Evolutionary conservation across 2,888 invertebrate species (phyloP).

Genomic region (Agriopis aurantiaria): DNA sequence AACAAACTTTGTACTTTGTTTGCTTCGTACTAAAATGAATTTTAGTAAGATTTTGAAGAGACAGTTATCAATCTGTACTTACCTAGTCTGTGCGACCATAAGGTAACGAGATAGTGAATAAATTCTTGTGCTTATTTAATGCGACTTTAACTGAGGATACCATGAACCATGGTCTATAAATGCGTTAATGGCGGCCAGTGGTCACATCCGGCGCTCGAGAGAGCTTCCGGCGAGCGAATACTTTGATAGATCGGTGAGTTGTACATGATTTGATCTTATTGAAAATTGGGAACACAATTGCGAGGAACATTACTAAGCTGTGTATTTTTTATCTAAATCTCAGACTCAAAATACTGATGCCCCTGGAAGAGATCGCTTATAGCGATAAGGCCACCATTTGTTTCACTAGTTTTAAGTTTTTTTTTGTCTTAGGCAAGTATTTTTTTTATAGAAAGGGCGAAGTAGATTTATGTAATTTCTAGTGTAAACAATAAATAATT

Average conservation of each 20-base stretch:
- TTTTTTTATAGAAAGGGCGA: no score
- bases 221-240: constrained; percentile 26
- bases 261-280: background rate
- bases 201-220: constrained; percentile 27
- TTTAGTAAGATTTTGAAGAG: no score
- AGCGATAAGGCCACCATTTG: no score
- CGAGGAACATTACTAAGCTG: background rate
- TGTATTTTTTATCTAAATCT: background rate
- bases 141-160: constrained; percentile 31
- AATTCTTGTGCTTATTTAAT: constrained; percentile 36
- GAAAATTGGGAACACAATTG: background rate
- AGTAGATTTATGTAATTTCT: no score
- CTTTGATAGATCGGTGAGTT: background rate
- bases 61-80: background rate
- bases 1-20: no score
- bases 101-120: constrained; percentile 41
- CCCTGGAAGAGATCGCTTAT: no score
- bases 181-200: constrained; percentile 17
- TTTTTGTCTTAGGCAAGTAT: no score
- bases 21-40: no score
- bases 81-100: constrained; percentile 4
- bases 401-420: no score
- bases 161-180: constrained; percentile 21
- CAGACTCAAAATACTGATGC: no score
- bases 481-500: no score